Evolutionary conservation across 2,113 vertebrate species (phyloP), one percentile per base, ranked within the genome.

Genomic region (Neopipo cinnamomea): DNA sequence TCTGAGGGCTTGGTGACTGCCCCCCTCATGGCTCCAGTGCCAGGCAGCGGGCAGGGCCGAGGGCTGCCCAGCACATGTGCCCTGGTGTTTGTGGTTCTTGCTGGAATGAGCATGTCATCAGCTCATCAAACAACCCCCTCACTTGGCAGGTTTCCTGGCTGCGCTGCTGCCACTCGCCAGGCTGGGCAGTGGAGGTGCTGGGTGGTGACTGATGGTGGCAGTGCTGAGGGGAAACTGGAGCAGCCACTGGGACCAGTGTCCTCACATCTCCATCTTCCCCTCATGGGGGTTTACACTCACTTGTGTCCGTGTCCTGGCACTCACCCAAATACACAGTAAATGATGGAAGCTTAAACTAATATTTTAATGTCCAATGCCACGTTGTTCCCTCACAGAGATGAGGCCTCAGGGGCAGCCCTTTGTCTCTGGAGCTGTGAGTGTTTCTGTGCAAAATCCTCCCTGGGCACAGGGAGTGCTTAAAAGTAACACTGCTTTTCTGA

Each of bases 21-120:
- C 0, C 0, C 42, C 52, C 4, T 20, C 6, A 1, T 0, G 3
- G 52, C 67, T 47, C 8, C 3, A 0, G 35, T 42, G 35, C 28
- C 21, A 11, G 49, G 62, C 41, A 52, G 28, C 1, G 1, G 22
- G 14, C 0, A 2, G 37, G 39, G 50, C 65, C 8, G 1, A 47
- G 70, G 44, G 59, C 33, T 46, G 53, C 35, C 52, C 49, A 25
- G 58, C 6, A 2, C 9, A 35, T 25, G 35, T 62, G 31, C 55
- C 37, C 61, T 11, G 14, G 35, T 0, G 3, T 20, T 5, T 3
- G 15, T 33, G 55, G 37, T 9, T 65, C 16, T 59, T 49, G 47
- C 44, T 19, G 73, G n/a, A 46, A 63, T 24, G 8, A 8, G 1
- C 42, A 1, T 3, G 16, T 30, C 12, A 8, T 67, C 35, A 41